These are phyloP conservation scores for Drosophila simulans DNA, from an alignment of 1,140 invertebrate genomes.

Conservation along the genomic window DNA sequence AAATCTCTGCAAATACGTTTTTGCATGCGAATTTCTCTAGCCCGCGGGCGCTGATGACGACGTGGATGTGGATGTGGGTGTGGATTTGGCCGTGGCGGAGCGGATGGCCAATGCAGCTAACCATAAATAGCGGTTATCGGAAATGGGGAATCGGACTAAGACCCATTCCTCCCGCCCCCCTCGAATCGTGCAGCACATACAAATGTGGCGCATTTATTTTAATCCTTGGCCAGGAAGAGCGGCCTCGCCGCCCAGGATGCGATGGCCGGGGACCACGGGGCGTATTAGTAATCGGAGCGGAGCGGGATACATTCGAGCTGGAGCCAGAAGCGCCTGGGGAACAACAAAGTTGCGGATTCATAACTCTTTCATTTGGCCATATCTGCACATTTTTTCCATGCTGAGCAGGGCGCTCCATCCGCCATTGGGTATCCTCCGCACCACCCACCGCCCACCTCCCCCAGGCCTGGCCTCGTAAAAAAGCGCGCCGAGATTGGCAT, in stretches of 20 bases:
- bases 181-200: constrained; percentile 67
- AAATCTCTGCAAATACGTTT: constrained; percentile 25
- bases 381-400: constrained; percentile 73
- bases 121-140: constrained; percentile 77
- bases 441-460: constrained; percentile 5
- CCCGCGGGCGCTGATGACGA: constrained; percentile 8
- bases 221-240: constrained; percentile 54
- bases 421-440: neutral
- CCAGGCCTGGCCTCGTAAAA: constrained; percentile 58
- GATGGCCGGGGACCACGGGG: constrained; percentile 40
- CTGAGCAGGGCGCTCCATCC: constrained; percentile 11
- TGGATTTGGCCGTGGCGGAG: constrained; percentile 6
- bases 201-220: constrained; percentile 79
- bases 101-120: constrained; percentile 51
- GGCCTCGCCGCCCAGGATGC: constrained; percentile 10
- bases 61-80: neutral
- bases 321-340: constrained; percentile 54
- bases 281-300: constrained; percentile 71
- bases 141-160: constrained; percentile 30
- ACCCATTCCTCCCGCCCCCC: constrained; percentile 1
- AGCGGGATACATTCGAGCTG: constrained; percentile 21
- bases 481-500: constrained; percentile 77
- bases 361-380: constrained; percentile 82
- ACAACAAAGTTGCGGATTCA: constrained; percentile 82
- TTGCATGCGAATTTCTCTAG: constrained; percentile 54